Evolutionary conservation across 2,888 invertebrate species (phyloP), one percentile per base, ranked within the genome.

Genomic region (Lamellibrachia columna): DNA sequence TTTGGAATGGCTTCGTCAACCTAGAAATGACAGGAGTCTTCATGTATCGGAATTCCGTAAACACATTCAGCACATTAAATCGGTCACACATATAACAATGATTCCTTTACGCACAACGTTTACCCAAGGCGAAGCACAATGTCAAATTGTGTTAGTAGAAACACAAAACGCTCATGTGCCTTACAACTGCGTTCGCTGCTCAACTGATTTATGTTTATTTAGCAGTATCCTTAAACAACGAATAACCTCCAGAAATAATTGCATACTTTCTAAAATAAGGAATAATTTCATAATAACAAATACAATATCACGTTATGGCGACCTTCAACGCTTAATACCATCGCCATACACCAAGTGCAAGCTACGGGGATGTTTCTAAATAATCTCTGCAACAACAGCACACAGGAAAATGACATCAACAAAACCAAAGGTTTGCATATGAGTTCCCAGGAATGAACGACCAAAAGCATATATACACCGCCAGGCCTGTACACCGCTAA

Each of bases 1-100:
- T 75, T 11, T 75, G 75, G 75, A 75, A 75, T 75, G 75, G 75
- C 15, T 75, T 75, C 75, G 75, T 75, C 75, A 75, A 75, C 75
- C 75, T 75, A 75, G 15, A n/a, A 11, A 22, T 6, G 75, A 75
- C 22, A 75, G 75, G 22, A 75, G n/a, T 6, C 75, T 6, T 15
- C 75, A 22, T 75, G 75, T 75, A 75, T 22, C 22, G 75, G 22
- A n/a, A 22, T 75, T 22, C 22, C 75, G n/a, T 75, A 75, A 22
- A 75, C 75, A 75, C 22, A 6, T 75, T 22, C n/a, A 6, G 6
- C 6, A 15, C 15, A n/a, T 75, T 75, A 75, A 22, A 75, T 75
- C 22, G 2, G 75, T 22, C 3, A 22, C 3, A 75, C 75, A 75
- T 15, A 22, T 22, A 22, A 75, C 75, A 22, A 75, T 40, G 40